Percentiles rank a stretch among this genome's conserved stretches.
These are phyloP conservation scores for Percopsis omiscomaycus DNA, from an alignment of 2,797 vertebrate genomes.

Conservation along the genomic window DNA sequence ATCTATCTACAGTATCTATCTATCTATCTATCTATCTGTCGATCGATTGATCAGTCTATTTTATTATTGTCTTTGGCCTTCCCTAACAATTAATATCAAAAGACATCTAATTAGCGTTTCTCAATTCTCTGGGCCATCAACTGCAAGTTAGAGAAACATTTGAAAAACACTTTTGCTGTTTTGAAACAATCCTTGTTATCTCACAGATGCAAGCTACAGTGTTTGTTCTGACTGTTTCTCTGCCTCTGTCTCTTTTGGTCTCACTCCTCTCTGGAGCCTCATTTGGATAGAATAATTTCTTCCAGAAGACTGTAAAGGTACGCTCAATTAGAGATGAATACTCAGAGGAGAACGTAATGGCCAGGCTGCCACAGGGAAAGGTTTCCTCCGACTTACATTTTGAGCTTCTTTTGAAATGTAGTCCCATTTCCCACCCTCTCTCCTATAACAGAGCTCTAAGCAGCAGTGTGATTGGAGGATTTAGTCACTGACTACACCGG, in stretches of 20 bases:
- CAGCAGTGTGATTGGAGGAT: constrained; percentile 29
- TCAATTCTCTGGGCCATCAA: constrained; percentile 11
- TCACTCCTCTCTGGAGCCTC: constrained; percentile 19
- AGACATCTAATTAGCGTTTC: constrained; percentile 33
- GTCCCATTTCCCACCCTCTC: constrained; percentile 1
- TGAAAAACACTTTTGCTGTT: constrained; percentile 16
- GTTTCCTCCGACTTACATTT: constrained; percentile 20
- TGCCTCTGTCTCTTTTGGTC: constrained; percentile 15
- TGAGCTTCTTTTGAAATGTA: constrained; percentile 22
- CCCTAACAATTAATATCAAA: constrained; percentile 17
- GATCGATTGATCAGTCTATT: not conserved
- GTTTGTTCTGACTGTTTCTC: not conserved
- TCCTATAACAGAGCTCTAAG: constrained; percentile 1
- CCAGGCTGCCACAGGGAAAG: constrained; percentile 6
- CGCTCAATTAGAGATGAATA: constrained; percentile 34
- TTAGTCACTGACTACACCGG: constrained; percentile 2
- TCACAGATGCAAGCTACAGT: constrained; percentile 14
- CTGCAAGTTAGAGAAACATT: constrained; percentile 18
- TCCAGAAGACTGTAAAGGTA: constrained; percentile 39
- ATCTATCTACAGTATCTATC: not conserved
- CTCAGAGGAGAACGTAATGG: constrained; percentile 24
- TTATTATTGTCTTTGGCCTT: not conserved
- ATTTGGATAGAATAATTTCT: constrained; percentile 34
- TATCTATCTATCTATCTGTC: too few relatives aligned
- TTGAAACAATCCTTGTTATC: constrained; percentile 22